phyloP scores from a whole-genome alignment of 1,140 invertebrate species.

The Drosophila guanche region DNA sequence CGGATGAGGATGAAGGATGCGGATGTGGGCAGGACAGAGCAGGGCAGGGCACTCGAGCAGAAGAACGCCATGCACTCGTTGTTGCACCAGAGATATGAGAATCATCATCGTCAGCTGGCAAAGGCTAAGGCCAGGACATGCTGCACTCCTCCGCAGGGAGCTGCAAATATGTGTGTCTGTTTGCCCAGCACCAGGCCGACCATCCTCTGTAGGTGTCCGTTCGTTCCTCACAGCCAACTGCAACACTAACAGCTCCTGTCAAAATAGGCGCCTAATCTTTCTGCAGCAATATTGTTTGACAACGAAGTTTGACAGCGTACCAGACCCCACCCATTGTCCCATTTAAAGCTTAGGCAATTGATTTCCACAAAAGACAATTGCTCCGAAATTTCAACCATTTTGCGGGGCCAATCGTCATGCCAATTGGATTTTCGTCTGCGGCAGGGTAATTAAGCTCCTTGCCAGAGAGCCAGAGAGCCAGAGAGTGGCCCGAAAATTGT shows the following conservation, averaged over 20 bases:
- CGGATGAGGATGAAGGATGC: constrained; percentile 17
- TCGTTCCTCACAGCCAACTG: constrained; percentile 4
- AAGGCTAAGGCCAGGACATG: constrained; percentile 7
- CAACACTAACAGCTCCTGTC: constrained; percentile 76
- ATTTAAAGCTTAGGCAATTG: constrained; percentile 25
- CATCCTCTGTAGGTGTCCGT: constrained; percentile 37
- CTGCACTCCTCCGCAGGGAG: not conserved
- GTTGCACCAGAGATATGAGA: constrained; percentile 69
- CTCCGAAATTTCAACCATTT: constrained; percentile 10
- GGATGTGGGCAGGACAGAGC: constrained; percentile 24
- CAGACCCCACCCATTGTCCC: not conserved
- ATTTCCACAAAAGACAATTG: constrained; percentile 33
- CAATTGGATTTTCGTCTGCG: constrained; percentile 45
- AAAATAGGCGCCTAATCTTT: constrained; percentile 77
- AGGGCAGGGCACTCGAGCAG: constrained; percentile 69
- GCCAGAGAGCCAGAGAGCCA: not conserved
- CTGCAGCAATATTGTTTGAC: constrained; percentile 67
- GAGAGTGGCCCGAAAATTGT: constrained; percentile 21
- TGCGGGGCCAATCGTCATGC: constrained; percentile 22
- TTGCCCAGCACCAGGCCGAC: constrained; percentile 19
- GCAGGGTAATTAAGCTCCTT: constrained; percentile 50
- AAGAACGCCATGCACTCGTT: constrained; percentile 60
- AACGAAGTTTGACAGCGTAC: too few relatives aligned
- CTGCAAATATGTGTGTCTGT: constrained; percentile 57
- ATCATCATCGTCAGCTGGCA: constrained; percentile 60